Percentiles rank a stretch among this genome's conserved stretches.
phyloP scores from a whole-genome alignment of 1,140 invertebrate species.

The Heliconius hermathena region DNA sequence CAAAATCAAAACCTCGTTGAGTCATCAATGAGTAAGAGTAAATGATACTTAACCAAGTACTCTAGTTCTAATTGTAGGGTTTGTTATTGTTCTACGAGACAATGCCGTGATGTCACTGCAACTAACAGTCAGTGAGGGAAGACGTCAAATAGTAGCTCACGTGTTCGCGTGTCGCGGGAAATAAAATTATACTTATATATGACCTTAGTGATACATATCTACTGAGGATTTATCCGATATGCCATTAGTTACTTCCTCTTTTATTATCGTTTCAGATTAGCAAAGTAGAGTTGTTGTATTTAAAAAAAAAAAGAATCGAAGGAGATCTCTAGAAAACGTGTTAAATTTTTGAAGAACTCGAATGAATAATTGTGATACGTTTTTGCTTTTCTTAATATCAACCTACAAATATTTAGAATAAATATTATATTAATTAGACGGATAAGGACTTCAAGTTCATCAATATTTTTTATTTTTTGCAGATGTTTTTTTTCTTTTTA shows the following conservation, averaged over 20 bases:
- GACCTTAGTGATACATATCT: not conserved
- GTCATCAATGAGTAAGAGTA: constrained; percentile 18
- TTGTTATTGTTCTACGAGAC: constrained; percentile 32
- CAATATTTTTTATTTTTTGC: no score
- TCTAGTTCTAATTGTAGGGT: constrained; percentile 15
- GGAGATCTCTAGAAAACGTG: no score
- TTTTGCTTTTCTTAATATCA: no score
- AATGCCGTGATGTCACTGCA: constrained; percentile 34
- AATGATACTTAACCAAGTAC: not conserved
- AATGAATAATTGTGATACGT: no score
- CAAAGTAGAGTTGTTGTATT: no score
- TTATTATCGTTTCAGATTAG: no score
- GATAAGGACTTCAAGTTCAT: no score
- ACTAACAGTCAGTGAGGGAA: not conserved
- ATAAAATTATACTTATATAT: not conserved
- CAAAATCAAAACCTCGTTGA: not conserved
- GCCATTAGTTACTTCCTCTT: not conserved
- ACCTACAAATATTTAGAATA: no score
- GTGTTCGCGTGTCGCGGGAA: constrained; percentile 11
- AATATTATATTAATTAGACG: no score
- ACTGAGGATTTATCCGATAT: not conserved
- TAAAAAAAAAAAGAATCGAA: no score
- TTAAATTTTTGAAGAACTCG: no score
- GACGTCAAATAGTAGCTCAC: not conserved
- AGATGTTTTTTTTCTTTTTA: no score